These are phyloP conservation scores for Apoderus coryli DNA, from an alignment of 2,888 invertebrate species.

Conservation along the genomic window DNA sequence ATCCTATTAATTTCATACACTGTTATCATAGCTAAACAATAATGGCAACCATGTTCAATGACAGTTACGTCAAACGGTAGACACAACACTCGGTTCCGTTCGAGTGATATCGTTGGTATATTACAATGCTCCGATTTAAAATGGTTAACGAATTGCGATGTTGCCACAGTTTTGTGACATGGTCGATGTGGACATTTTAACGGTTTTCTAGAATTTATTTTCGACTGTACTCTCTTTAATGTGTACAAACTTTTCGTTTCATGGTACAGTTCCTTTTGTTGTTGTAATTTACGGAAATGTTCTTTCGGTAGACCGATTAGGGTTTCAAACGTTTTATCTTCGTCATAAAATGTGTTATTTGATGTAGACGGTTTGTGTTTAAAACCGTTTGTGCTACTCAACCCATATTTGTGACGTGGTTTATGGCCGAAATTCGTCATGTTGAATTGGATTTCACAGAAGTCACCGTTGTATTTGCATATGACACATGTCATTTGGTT, in stretches of 20 bases:
- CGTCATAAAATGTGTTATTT: too few relatives aligned
- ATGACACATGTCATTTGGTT: too few relatives aligned
- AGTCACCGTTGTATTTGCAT: too few relatives aligned
- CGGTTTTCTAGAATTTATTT: conserved; percentile 19
- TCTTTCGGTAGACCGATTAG: conserved; percentile 13
- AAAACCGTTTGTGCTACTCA: too few relatives aligned
- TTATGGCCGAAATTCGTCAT: too few relatives aligned
- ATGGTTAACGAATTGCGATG: conserved; percentile 26
- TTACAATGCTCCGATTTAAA: conserved; percentile 29
- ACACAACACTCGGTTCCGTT: conserved; percentile 23
- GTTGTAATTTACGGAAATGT: conserved; percentile 10
- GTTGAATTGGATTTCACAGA: too few relatives aligned
- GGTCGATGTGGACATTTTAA: conserved; percentile 27
- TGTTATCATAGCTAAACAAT: conserved; percentile 26
- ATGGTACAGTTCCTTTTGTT: too few relatives aligned
- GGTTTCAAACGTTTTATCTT: conserved; percentile 13
- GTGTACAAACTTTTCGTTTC: too few relatives aligned
- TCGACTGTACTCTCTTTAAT: too few relatives aligned
- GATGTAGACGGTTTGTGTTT: too few relatives aligned
- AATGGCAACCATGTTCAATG: conserved; percentile 21
- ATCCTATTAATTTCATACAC: conserved; percentile 24
- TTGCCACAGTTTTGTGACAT: conserved; percentile 27
- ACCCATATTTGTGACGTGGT: too few relatives aligned
- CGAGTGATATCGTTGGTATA: conserved; percentile 20
- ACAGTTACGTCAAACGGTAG: conserved; percentile 22